Evolutionary conservation across 1,140 invertebrate species (phyloP), one percentile per base, ranked within the genome.

Genomic region (Drosophila nebulosa): DNA sequence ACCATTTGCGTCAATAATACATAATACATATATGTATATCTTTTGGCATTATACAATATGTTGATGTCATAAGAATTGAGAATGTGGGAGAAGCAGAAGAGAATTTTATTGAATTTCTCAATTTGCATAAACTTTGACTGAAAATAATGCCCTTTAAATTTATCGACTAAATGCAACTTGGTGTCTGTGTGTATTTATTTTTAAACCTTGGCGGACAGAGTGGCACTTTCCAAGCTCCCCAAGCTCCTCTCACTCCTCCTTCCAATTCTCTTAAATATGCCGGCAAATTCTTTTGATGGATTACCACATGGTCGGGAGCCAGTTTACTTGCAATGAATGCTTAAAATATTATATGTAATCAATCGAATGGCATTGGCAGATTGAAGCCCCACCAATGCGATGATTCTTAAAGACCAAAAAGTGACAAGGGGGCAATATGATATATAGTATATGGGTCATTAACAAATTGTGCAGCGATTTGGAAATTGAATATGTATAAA

Each of bases 361-460:
- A 74, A 74, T 74, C 62, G 69, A 74, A 32, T 74, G 71, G 61
- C 71, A 74, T 59, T 74, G 69, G 62, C 69, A 73, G 73, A 73
- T 72, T 65, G 67, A 69, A 74, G 70, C 71, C 71, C 24, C 63
- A 74, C 4, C 63, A 74, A 39, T 60, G 71, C 56, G 9, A 21
- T 3, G 18, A 21, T 14, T 14, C 22, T 59, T 36, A 4, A 16
- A 35, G 27, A 26, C 22, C 22, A 2, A 7, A 42, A 27, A 14
- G 27, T 9, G 27, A 32, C 14, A 56, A 16, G 53, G n/a, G 36
- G 65, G 18, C 58, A 68, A 68, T 59, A 63, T 36, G 58, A 69
- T 65, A 75, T 75, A 75, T 62, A 65, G 75, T 75, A 75, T 75
- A 74, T 75, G 73, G 73, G 73, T 75, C 73, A 75, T 75, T 75